Conservation (phyloP, 2,888 invertebrate species). For the Ophonus ardosiacus region DNA sequence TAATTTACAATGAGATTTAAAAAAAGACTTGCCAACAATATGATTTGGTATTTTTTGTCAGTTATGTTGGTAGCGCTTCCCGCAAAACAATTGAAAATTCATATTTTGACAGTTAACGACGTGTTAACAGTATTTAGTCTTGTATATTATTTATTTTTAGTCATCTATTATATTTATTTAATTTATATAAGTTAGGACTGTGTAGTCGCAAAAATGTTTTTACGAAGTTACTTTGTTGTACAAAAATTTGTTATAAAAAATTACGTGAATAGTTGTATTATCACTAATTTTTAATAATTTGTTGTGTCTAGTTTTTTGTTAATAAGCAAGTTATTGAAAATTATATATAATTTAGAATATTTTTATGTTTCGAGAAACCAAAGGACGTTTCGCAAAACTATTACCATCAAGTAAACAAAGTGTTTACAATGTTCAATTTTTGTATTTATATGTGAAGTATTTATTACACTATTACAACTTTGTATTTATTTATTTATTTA, state of each 20-base stretch:
- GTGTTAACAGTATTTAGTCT: constrained; percentile 19
- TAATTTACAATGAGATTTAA: too few species aligned
- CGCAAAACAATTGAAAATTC: too few species aligned
- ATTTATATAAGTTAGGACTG: constrained; percentile 10
- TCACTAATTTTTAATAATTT: background rate
- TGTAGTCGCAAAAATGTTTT: constrained; percentile 21
- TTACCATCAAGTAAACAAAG: background rate
- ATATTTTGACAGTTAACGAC: too few species aligned
- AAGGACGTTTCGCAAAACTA: constrained; percentile 25
- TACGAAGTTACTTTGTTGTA: constrained; percentile 26
- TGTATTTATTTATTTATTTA: constrained; percentile 28
- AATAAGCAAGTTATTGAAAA: background rate
- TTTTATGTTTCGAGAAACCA: background rate
- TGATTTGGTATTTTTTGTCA: too few species aligned
- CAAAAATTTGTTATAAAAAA: background rate
- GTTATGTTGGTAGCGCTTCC: too few species aligned
- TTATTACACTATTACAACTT: constrained; percentile 17
- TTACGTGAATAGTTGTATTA: background rate
- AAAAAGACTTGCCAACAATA: too few species aligned
- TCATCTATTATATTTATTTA: constrained; percentile 27
- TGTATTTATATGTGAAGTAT: background rate
- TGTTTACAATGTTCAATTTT: background rate
- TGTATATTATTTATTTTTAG: constrained; percentile 35
- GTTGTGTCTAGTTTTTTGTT: background rate
- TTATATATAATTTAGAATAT: background rate